Conservation (phyloP, 2,888 invertebrate genomes). For the Nezara viridula region DNA sequence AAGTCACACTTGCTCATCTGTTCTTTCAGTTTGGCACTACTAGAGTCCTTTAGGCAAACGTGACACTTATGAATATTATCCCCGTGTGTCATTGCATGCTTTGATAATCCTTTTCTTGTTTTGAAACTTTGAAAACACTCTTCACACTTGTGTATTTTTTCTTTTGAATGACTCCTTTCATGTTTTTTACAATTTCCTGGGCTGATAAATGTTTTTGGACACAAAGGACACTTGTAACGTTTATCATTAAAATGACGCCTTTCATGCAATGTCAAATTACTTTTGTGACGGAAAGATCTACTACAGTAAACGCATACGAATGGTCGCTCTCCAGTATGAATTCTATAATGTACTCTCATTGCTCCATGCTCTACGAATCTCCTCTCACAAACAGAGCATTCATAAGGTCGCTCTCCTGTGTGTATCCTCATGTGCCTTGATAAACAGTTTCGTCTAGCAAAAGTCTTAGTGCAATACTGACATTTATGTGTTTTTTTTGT, state of each 20-base stretch:
- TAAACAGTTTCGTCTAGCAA: not conserved
- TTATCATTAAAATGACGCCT: slow-evolving; percentile 3
- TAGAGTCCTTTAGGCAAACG: not conserved
- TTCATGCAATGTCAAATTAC: slow-evolving; percentile 1
- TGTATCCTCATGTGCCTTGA: not conserved
- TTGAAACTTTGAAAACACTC: not conserved
- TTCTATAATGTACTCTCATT: not conserved
- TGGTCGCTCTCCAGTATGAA: not conserved
- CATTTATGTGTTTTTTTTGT: not conserved
- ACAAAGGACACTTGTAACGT: not conserved
- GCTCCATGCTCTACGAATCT: not conserved
- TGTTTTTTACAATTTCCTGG: slow-evolving; percentile 34
- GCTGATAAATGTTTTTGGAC: not conserved
- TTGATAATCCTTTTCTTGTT: not conserved
- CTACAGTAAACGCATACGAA: not conserved
- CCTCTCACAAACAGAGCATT: not conserved
- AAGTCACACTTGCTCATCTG: not conserved
- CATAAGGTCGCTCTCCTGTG: slow-evolving; percentile 27
- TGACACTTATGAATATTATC: not conserved
- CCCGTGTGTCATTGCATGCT: not conserved
- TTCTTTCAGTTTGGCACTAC: not conserved
- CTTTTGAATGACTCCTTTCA: not conserved
- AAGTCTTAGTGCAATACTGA: not conserved
- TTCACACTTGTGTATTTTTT: not conserved
- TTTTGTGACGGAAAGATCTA: slow-evolving; percentile 13